phyloP scores from a whole-genome alignment of 2,113 vertebrate species.

The Halichoerus grypus region DNA sequence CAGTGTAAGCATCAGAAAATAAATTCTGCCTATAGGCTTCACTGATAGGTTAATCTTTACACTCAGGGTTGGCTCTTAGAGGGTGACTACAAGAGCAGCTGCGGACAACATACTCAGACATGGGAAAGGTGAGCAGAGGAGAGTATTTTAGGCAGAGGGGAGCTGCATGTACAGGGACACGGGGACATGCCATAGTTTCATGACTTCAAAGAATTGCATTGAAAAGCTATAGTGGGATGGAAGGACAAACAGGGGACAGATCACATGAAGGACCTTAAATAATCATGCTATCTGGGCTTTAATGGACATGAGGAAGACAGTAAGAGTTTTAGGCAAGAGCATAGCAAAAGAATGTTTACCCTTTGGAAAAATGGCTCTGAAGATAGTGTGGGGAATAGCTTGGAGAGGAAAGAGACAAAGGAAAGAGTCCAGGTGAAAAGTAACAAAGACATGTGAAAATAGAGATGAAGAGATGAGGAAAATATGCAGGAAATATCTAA shows the following conservation, averaged over 20 bases:
- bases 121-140: neutral
- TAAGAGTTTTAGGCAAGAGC: neutral
- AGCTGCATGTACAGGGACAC: neutral
- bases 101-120: neutral
- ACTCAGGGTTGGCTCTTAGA: neutral
- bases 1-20: neutral
- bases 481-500: neutral
- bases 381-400: neutral
- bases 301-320: neutral
- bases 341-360: neutral
- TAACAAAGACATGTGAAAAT: neutral
- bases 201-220: neutral
- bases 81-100: neutral
- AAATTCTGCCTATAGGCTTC: neutral
- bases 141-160: neutral
- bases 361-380: neutral
- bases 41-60: neutral
- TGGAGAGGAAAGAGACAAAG: slow-evolving; percentile 29
- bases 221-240: neutral
- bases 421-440: neutral
- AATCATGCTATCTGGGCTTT: neutral
- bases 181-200: neutral
- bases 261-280: neutral
- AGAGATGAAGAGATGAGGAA: neutral
- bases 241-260: neutral